Evolutionary conservation across 2,797 vertebrate species (phyloP), one percentile per base, ranked within the genome.

Genomic region (Champsocephalus esox): DNA sequence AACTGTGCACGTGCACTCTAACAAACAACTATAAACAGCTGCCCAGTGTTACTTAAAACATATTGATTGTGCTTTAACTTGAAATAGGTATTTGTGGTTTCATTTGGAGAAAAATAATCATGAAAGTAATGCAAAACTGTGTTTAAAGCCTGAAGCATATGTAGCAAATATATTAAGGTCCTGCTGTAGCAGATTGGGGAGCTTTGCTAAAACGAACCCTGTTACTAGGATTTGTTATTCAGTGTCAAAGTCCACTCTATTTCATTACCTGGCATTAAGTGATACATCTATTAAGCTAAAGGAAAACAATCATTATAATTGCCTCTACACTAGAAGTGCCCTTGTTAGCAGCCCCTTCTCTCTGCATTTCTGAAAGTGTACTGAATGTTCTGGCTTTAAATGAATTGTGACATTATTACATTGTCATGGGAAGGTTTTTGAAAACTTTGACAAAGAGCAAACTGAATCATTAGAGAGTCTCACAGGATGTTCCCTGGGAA

Each of bases 381-480:
- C 52, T 0, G 14, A 70, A 50, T 63, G 12, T 8, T 51, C 45
- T 16, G 24, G 38, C 71, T 82, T 66, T 54, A 75, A 84, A 85
- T 85, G 49, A 64, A 76, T 68, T 77, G 66, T 87, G 75, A 80
- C 80, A 81, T 82, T 78, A 80, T 82, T 77, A 81, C 48, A 45
- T 54, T 61, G 70, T 86, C 68, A 55, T 12, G 13, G 54, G 12
- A 79, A 90, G 78, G 65, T 87, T 85, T 87, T 60, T 48, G 55
- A 61, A 79, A 87, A 89, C 68, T 88, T 83, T 85, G 64, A 83
- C 78, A 80, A 83, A 88, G 78, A 78, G 57, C 69, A 81, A 81
- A 83, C 71, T 44, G 69, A 88, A 76, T 92, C 83, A 86, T 91
- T 86, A 90, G 82, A 11, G 10, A 72, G 79, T 90, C 80, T 89